Evolutionary conservation across 2,888 invertebrate species (phyloP), one percentile per base, ranked within the genome.

Genomic region (Pyrrhia umbra): DNA sequence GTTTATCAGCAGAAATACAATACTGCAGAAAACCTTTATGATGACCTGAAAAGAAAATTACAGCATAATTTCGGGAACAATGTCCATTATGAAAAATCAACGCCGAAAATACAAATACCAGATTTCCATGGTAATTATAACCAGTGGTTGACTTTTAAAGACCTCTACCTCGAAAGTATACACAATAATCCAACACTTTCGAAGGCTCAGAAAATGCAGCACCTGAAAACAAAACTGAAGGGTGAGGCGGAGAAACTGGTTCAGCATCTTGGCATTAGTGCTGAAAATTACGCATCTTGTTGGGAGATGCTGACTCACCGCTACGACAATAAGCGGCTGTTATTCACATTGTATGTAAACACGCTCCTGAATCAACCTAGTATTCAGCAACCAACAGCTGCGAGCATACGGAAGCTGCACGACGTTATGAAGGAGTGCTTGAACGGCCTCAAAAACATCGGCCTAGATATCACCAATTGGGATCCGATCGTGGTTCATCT

Each of bases 1-100:
- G 27, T 39, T 23, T 52, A 60, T 27, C 45, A 52, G 52, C 51
- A 50, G n/a, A 50, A 62, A 23, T 63, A 49, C 39, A 27, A 46
- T 18, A 21, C 37, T 0, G 25, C 34, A 37, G 39, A 56, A 8
- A 56, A 50, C 20, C 15, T 56, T 15, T 62, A 56, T 15, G 55
- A 62, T 18, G 16, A 40, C 10, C 2, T 54, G 15, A 30, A 30
- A 23, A 42, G 30, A 9, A 34, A 54, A 13, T 6, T 54, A 16
- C 34, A 47, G 25, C 21, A 61, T n/a, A n/a, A 47, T 16, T 52
- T 60, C 9, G 40, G 52, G 39, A 52, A 60, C 46, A 60, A 60
- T 6, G 46, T 46, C 6, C 49, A 25, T 34, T 55, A 49, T 25
- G 55, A 55, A 34, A 61, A 61, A 18, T 46, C 49, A 23, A 49